Evolutionary conservation across 2,888 invertebrate species (phyloP), one percentile per base, ranked within the genome.

Genomic region (Polymixis lichenea): DNA sequence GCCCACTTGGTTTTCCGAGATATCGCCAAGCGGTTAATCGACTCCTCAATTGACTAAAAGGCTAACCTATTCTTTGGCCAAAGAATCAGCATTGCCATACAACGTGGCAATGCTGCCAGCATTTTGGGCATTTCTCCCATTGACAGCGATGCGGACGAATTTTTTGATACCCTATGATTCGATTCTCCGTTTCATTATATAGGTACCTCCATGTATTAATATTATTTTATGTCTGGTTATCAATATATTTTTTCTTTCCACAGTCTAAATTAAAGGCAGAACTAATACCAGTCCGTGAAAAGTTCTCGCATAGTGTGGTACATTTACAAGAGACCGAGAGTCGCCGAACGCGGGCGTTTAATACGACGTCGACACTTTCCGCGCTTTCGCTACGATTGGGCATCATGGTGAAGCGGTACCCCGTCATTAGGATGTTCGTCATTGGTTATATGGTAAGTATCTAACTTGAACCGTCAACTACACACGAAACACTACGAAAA

Each of bases 381-480:
- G 85, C 90, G 0, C 97, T 98, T 72, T 98, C 99, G 65, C 97
- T 98, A 74, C 97, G 98, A 58, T 95, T 98, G 28, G 98, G 98
- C 19, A 97, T 98, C 28, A 98, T 98, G 93, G 95, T 99, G 67
- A 97, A 98, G 77, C 96, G 98, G 77, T 98, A 99, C 94, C 99
- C 99, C 0, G 94, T 98, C 65, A 98, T 98, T 77, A 97, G 99
- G 88, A 97, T 98, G 77, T 97, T 98, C 92, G 97, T 99, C n/a
- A 97, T 99, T 80, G 95, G 98, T 88, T 99, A 99, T 92, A 98
- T 99, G 97, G 98, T 98, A 90, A 95, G 96, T 87, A 43, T 11
- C 51, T 22, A 32, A 19, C 32, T 60, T 32, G 32, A 32, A 19
- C 28, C 1, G 55, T 13, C 13, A n/a, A n/a, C 5, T 55, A 55